A percentile compares a stretch with the other conserved stretches of the same genome.
phyloP scores from a whole-genome alignment of 2,888 invertebrate genomes.

The Nemotelus pantherinus region DNA sequence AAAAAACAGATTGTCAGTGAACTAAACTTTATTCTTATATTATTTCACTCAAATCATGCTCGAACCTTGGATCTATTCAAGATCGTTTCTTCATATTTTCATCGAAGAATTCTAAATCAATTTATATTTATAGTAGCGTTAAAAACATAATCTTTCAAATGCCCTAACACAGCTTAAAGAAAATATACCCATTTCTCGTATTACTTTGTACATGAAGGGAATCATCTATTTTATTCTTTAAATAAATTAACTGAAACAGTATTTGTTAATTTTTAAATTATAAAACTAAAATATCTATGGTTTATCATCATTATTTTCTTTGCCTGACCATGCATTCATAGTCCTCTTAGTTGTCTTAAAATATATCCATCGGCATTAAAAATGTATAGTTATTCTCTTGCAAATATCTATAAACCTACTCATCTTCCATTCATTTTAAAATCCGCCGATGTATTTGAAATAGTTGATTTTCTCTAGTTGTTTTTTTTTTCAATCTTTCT shows the following conservation, averaged over 20 bases:
- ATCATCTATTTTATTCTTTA: too few relatives aligned
- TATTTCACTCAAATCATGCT: slow-evolving; percentile 40
- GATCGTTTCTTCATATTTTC: slow-evolving; percentile 5
- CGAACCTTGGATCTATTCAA: slow-evolving; percentile 1
- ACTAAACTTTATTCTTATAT: slow-evolving; percentile 38
- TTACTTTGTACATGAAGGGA: too few relatives aligned
- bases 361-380: slow-evolving; percentile 13
- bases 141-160: too few relatives aligned
- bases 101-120: background rate
- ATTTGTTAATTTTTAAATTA: too few relatives aligned
- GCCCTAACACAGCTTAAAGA: too few relatives aligned
- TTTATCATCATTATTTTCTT: too few relatives aligned
- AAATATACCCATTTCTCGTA: too few relatives aligned
- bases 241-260: too few relatives aligned
- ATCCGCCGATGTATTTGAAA: background rate
- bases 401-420: background rate
- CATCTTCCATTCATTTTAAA: background rate
- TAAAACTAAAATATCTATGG: too few relatives aligned
- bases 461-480: background rate
- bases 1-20: slow-evolving; percentile 1
- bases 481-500: background rate
- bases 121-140: too few relatives aligned
- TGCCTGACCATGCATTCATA: too few relatives aligned
- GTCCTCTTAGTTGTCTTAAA: background rate
- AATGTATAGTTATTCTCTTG: background rate